Evolutionary conservation across 2,113 vertebrate genomes (phyloP).

Genomic region (Oplegnathus fasciatus): DNA sequence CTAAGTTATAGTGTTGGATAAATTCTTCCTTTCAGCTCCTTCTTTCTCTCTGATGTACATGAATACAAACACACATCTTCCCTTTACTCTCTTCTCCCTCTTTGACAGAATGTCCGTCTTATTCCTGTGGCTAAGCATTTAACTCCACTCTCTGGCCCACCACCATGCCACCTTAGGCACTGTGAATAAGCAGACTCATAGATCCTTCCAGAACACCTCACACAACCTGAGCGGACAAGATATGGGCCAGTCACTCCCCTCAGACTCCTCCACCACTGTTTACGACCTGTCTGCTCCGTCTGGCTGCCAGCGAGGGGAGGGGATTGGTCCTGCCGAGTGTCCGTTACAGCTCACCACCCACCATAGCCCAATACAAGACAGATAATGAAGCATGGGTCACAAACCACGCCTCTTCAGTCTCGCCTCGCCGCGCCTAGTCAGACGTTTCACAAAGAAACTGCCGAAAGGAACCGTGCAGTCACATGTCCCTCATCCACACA

Average conservation of each 20-base stretch:
- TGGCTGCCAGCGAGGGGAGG: constrained; percentile 24
- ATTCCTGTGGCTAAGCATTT: background rate
- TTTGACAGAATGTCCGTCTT: background rate
- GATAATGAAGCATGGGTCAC: constrained; percentile 69
- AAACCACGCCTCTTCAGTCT: constrained; percentile 49
- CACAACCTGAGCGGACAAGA: constrained; percentile 24
- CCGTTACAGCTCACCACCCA: constrained; percentile 62
- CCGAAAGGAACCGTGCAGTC: background rate
- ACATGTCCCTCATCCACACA: background rate
- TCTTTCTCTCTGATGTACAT: background rate
- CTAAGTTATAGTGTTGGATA: background rate
- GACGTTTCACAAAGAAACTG: constrained; percentile 42
- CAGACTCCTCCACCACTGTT: constrained; percentile 1
- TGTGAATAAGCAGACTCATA: background rate
- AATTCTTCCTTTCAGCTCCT: background rate
- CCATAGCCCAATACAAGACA: constrained; percentile 39
- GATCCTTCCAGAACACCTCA: constrained; percentile 18
- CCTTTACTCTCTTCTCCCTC: background rate
- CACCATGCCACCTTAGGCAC: background rate
- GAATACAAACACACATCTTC: background rate
- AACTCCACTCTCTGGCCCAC: background rate
- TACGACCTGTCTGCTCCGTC: constrained; percentile 44
- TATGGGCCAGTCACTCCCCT: constrained; percentile 15
- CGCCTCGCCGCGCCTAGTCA: constrained; percentile 19
- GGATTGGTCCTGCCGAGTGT: constrained; percentile 31